Percentiles rank a stretch among this genome's conserved stretches.
Conservation (phyloP, 2,797 vertebrate species). For the Eulemur albifrons region DNA sequence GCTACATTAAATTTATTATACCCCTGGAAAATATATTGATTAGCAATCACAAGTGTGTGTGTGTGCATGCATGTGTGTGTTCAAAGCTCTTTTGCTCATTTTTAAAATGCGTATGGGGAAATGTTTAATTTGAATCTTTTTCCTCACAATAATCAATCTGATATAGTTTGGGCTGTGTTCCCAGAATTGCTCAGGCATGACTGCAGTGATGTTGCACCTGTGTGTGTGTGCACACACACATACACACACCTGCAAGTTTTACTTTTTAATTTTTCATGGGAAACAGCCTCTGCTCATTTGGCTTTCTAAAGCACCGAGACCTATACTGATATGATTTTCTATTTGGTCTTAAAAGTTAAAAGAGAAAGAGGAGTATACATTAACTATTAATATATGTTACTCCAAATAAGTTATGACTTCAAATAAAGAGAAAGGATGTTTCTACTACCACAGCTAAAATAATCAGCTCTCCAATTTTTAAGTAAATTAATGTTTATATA, state of each 20-base stretch:
- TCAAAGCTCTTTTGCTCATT: neutral
- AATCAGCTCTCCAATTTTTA: neutral
- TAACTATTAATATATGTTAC: neutral
- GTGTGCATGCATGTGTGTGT: neutral
- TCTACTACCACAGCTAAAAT: neutral
- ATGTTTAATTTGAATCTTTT: constrained; percentile 25
- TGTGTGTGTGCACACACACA: too few species aligned
- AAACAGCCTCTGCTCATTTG: neutral
- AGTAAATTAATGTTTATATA: neutral
- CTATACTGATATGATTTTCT: neutral
- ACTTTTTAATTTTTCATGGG: neutral
- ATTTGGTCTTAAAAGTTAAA: neutral
- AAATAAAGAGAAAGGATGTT: neutral
- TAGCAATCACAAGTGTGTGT: neutral
- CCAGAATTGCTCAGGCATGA: neutral
- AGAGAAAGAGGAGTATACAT: neutral
- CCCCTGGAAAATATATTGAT: neutral
- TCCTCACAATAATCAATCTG: neutral
- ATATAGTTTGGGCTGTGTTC: neutral
- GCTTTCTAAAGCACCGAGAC: neutral
- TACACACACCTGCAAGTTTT: neutral
- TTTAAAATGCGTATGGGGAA: neutral
- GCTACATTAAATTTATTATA: neutral
- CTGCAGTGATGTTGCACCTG: neutral
- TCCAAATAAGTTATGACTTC: neutral